Base-by-base conservation (phyloP, 2,888 invertebrate genomes). In the Agelastica alni region DNA sequence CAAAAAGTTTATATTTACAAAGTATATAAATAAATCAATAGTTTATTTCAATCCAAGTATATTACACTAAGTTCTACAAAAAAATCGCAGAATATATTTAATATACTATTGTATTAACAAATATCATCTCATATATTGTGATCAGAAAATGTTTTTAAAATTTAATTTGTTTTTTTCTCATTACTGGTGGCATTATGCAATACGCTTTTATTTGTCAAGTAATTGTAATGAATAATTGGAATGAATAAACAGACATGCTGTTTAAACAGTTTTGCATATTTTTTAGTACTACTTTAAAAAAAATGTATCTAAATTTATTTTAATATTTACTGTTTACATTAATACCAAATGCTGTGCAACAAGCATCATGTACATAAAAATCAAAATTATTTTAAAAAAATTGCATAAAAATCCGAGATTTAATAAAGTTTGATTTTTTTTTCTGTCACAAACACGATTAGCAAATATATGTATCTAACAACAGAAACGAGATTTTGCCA, bases 21-120 rank as follows among this genome's bases (percentile, higher is more conserved):
- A n/a, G n/a, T n/a, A 30, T 10, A 6, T 3, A 22, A 45, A 30
- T 45, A 34, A 45, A 45, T 20, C 34, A 32, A 39, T 13, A 14
- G 26, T 13, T 55, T 46, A 39, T 45, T 58, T 59, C 51, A 49
- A 59, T 59, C 58, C 56, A 56, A 54, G 65, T 70, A 69, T 69
- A 71, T 70, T 70, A 69, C 69, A 70, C 71, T 67, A 69, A 64
- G 66, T 67, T 65, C 70, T 71, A 72, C 70, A 70, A 64, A 68
- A n/a, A 59, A 68, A 59, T 67, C 65, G 67, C 62, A 67, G 47
- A 48, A 54, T 51, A 41, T 51, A 39, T n/a, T 18, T 31, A 7
- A 44, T 45, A 46, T 46, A 46, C 16, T 46, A 47, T 36, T 46
- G 46, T 31, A 18, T 22, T 36, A 51, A 51, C 43, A 51, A 34